Base-by-base conservation (phyloP, 2,113 vertebrate species). In the Microcebus ravelobensis region DNA sequence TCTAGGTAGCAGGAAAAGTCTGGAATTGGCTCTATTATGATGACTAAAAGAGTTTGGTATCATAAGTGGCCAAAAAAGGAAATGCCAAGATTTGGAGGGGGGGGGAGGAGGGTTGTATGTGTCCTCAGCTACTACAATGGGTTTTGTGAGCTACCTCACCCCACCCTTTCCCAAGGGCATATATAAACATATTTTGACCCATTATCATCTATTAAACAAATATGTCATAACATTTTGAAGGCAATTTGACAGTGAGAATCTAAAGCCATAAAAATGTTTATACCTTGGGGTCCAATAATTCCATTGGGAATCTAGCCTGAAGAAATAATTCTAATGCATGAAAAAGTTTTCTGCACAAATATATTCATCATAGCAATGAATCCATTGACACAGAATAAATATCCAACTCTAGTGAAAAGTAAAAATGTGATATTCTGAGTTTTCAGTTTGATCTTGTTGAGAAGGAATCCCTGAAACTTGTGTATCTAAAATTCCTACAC, bases 261-360 rank as follows among this genome's bases (percentile, higher is more conserved):
- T 93, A 87, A 97, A 90, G n/a, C 15, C 65, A 93, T 96, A 96
- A 90, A 92, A 96, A 95, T 94, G 71, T 95, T 95, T 90, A 84
- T 84, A 96, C 92, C 57, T 76, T 45, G 13, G 63, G 21, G 95
- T 94, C 74, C 61, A 97, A n/a, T 87, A 92, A 96, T 92, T 91
- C 90, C 31, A 96, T 87, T 81, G 92, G 65, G 94, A 97, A 80
- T 94, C 87, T 48, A 90, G 63, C 90, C 76, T 96, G 45, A 81
- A 96, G 80, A 93, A 93, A 90, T 86, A 74, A 93, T 73, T 80
- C 70, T 67, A 95, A 76, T 91, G 82, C 74, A 90, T 87, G 71
- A 85, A 84, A 92, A 87, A 96, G 79, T 14, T 90, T 90, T 79
- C 83, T 73, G 23, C 39, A 76, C 42, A 84, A 95, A 94, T 68